These are phyloP conservation scores for Deilephila porcellus DNA, from an alignment of 2,888 invertebrate species.

Conservation along the genomic window DNA sequence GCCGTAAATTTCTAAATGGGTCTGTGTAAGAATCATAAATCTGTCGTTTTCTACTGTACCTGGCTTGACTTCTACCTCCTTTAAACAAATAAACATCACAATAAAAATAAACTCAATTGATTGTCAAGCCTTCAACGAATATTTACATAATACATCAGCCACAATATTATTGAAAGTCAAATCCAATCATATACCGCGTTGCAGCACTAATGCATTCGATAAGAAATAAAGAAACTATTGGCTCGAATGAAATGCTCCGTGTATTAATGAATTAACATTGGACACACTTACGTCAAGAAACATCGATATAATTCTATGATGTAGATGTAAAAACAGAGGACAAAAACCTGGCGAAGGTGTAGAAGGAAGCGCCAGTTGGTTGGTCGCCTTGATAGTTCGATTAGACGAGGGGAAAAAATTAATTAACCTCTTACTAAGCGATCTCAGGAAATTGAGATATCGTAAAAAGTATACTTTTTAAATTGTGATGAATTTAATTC, in stretches of 20 bases:
- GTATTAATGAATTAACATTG: not conserved
- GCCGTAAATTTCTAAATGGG: too few relatives aligned
- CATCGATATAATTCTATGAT: not conserved
- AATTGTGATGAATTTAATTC: constrained; percentile 13
- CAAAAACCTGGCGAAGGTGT: constrained; percentile 56
- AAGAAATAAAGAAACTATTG: not conserved
- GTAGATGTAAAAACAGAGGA: not conserved
- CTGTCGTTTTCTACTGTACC: too few relatives aligned
- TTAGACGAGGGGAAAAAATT: constrained; percentile 69
- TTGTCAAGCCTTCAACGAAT: too few relatives aligned
- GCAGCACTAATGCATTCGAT: not conserved
- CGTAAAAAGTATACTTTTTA: constrained; percentile 53
- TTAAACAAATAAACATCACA: too few relatives aligned
- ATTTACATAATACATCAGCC: too few relatives aligned
- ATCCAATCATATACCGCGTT: not conserved
- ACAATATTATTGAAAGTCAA: not conserved
- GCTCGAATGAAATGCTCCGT: not conserved
- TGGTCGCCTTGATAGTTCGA: constrained; percentile 76
- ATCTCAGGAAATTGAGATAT: constrained; percentile 71
- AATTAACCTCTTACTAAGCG: constrained; percentile 72
- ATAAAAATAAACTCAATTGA: too few relatives aligned
- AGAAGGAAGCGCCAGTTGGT: constrained; percentile 75
- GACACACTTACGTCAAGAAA: not conserved
- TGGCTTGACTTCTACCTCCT: too few relatives aligned
- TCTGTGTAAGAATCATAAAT: too few relatives aligned